These are phyloP conservation scores for Hydrochoerus hydrochaeris DNA, from an alignment of 2,113 vertebrate genomes.

Conservation along the genomic window DNA sequence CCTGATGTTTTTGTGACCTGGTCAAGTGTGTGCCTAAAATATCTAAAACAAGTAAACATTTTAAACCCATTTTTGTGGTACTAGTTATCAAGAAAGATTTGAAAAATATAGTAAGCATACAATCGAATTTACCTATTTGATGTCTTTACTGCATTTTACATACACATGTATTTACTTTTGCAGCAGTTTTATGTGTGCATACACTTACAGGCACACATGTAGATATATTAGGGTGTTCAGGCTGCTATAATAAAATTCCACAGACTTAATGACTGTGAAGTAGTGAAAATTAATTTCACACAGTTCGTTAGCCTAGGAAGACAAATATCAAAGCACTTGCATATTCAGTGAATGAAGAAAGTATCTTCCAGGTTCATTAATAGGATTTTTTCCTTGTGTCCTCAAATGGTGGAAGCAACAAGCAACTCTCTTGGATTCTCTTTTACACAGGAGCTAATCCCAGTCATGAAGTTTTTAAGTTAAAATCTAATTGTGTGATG, in stretches of 20 bases:
- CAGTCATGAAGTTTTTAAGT: not conserved
- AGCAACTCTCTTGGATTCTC: fast-evolving
- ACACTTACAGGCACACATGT: not conserved
- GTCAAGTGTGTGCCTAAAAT: not conserved
- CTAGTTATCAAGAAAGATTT: not conserved
- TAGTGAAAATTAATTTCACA: not conserved
- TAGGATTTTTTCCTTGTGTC: not conserved
- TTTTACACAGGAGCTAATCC: not conserved
- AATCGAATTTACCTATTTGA: not conserved
- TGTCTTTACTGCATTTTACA: not conserved
- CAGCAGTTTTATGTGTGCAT: not conserved
- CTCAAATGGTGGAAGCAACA: not conserved
- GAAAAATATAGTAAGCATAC: not conserved
- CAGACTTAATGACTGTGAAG: not conserved
- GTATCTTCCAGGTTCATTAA: not conserved
- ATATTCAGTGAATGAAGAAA: not conserved
- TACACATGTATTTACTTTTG: too few species aligned
- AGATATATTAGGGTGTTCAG: not conserved
- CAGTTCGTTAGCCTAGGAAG: fast-evolving
- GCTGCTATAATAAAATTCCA: not conserved
- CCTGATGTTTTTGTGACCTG: not conserved
- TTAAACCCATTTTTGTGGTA: not conserved
- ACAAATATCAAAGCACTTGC: not conserved
- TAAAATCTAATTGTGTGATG: not conserved
- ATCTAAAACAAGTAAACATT: not conserved